Conservation (phyloP, 1,140 invertebrate genomes). For the Drosophila arawakana region DNA sequence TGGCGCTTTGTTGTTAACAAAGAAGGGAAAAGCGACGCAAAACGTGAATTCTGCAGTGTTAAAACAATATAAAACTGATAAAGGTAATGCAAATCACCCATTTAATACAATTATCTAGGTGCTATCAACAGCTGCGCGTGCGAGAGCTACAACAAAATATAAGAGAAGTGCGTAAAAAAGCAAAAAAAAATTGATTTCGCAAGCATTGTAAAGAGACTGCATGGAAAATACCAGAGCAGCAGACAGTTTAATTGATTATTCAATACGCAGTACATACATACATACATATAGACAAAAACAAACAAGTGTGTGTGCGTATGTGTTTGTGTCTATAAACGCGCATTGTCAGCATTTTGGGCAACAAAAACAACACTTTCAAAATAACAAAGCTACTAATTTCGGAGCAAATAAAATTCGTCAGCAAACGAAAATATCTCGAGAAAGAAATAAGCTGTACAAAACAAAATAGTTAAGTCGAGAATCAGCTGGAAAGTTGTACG, state of each 20-base stretch:
- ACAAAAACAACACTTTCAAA: slow-evolving; percentile 57
- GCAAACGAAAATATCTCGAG: slow-evolving; percentile 26
- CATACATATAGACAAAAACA: slow-evolving; percentile 20
- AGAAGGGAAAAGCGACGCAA: slow-evolving; percentile 60
- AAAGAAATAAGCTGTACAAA: slow-evolving; percentile 8
- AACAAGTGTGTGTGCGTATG: slow-evolving; percentile 36
- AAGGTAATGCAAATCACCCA: slow-evolving; percentile 63
- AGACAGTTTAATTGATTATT: slow-evolving; percentile 76
- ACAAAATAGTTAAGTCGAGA: slow-evolving; percentile 31
- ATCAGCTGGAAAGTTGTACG: slow-evolving; percentile 60
- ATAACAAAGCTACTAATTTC: slow-evolving; percentile 46
- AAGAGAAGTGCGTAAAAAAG: slow-evolving; percentile 14
- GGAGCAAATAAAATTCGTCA: slow-evolving; percentile 70
- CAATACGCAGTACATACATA: slow-evolving; percentile 65
- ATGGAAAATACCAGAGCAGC: slow-evolving; percentile 71
- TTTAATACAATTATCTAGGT: slow-evolving; percentile 20
- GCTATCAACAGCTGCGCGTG: slow-evolving; percentile 8
- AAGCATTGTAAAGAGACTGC: slow-evolving; percentile 21
- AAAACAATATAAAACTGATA: slow-evolving; percentile 59
- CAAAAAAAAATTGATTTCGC: slow-evolving; percentile 33
- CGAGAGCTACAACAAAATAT: neutral
- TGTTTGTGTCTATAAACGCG: slow-evolving; percentile 32
- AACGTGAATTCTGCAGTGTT: slow-evolving; percentile 64
- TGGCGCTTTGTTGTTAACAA: slow-evolving; percentile 69
- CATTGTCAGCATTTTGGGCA: slow-evolving; percentile 58